A percentile compares a stretch with the other conserved stretches of the same genome.
These are phyloP conservation scores for Morpho deidamia DNA, from an alignment of 2,888 invertebrate species.

Conservation along the genomic window DNA sequence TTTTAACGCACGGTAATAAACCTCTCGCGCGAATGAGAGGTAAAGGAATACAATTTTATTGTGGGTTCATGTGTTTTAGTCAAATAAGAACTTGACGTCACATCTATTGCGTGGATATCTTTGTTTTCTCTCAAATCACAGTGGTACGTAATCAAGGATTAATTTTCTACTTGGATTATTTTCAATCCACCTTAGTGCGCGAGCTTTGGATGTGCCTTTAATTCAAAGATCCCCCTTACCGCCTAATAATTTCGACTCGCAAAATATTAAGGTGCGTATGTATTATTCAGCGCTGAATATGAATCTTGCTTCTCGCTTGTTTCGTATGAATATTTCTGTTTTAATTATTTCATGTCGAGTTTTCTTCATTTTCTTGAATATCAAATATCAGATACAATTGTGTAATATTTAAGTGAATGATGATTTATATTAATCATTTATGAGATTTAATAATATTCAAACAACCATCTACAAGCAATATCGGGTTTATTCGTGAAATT, in stretches of 20 bases:
- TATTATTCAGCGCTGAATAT: constrained; percentile 27
- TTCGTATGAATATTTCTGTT: constrained; percentile 2
- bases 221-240: constrained; percentile 54
- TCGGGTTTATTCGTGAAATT: no score
- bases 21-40: no score
- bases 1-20: no score
- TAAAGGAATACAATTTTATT: no score
- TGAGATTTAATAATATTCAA: no score
- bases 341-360: constrained; percentile 2
- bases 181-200: constrained; percentile 70
- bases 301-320: constrained; percentile 10
- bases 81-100: constrained; percentile 1
- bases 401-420: no score
- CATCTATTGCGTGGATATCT: constrained; percentile 35
- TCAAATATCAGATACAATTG: no score
- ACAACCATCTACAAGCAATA: no score
- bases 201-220: constrained; percentile 63
- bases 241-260: constrained; percentile 44
- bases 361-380: no score
- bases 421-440: no score
- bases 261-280: constrained; percentile 24
- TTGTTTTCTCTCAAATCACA: constrained; percentile 45
- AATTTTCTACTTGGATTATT: constrained; percentile 77
- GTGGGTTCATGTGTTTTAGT: no score
- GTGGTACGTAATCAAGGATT: constrained; percentile 71